Percentiles rank a stretch among this genome's conserved stretches.
phyloP scores from a whole-genome alignment of 2,888 invertebrate genomes.

The Dolomedes plantarius region DNA sequence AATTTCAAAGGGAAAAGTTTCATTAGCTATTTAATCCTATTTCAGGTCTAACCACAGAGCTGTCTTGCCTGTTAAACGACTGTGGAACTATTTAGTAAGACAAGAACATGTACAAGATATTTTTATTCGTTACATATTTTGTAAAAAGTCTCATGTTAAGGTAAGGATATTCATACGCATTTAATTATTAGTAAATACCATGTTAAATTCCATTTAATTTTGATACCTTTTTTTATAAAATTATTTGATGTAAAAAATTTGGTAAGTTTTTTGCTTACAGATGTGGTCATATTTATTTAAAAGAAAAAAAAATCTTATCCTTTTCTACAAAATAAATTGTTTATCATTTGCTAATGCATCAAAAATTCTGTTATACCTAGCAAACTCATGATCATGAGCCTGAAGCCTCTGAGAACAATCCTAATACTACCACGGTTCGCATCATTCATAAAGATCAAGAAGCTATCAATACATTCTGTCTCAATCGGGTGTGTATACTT shows the following conservation, averaged over 20 bases:
- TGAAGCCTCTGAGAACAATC: slow-evolving; percentile 73
- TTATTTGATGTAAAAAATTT: neutral
- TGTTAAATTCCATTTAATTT: no score
- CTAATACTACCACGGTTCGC: slow-evolving; percentile 92
- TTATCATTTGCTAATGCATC: no score
- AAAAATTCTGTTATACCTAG: no score
- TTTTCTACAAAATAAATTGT: no score
- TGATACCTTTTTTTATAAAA: neutral
- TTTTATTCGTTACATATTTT: slow-evolving; percentile 95
- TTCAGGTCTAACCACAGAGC: slow-evolving; percentile 73
- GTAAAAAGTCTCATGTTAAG: slow-evolving; percentile 69
- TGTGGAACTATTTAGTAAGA: slow-evolving; percentile 95
- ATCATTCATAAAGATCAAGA: slow-evolving; percentile 99
- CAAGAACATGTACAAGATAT: slow-evolving; percentile 95
- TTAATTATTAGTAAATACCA: no score
- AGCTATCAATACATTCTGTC: slow-evolving; percentile 96
- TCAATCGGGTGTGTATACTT: slow-evolving; percentile 85
- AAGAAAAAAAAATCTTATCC: no score
- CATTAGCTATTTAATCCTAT: neutral
- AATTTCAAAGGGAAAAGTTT: no score
- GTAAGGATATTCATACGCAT: slow-evolving; percentile 17
- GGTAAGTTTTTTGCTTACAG: no score
- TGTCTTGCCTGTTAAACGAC: slow-evolving; percentile 80
- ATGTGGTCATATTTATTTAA: no score
- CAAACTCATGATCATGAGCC: slow-evolving; percentile 25